These are phyloP conservation scores for Xiphophorus birchmanni DNA, from an alignment of 2,797 vertebrate species.

Conservation along the genomic window DNA sequence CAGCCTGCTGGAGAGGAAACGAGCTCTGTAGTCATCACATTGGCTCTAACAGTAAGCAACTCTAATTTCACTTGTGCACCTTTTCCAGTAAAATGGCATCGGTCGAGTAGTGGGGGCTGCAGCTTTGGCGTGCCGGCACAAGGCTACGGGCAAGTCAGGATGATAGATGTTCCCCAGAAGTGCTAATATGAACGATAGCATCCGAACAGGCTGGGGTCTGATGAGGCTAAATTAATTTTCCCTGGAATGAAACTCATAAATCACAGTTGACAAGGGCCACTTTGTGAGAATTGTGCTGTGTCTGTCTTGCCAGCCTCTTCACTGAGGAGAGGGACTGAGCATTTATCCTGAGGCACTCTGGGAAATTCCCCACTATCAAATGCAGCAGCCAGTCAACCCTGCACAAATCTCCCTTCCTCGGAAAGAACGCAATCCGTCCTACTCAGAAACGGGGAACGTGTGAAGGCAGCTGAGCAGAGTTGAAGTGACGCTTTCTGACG, in stretches of 20 bases:
- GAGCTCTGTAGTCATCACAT: conserved; percentile 48
- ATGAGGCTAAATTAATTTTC: conserved; percentile 80
- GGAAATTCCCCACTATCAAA: conserved; percentile 64
- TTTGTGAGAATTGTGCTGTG: conserved; percentile 71
- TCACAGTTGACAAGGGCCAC: conserved; percentile 75
- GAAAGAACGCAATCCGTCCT: conserved; percentile 46
- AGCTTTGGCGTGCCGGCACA: conserved; percentile 43
- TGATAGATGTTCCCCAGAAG: conserved; percentile 79
- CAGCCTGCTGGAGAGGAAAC: conserved; percentile 42
- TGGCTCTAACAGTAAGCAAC: conserved; percentile 56
- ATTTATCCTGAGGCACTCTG: conserved; percentile 67
- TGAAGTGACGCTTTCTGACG: background rate
- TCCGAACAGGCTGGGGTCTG: conserved; percentile 68
- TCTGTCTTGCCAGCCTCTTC: conserved; percentile 61
- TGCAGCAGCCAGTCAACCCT: conserved; percentile 42
- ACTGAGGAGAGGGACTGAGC: conserved; percentile 55
- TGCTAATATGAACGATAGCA: conserved; percentile 70
- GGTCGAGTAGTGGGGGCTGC: conserved; percentile 22
- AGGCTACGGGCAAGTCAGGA: conserved; percentile 58
- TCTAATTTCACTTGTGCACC: conserved; percentile 45
- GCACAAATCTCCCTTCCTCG: conserved; percentile 38
- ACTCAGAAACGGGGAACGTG: conserved; percentile 21
- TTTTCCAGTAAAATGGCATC: conserved; percentile 52
- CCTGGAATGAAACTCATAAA: conserved; percentile 78
- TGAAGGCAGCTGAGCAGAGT: conserved; percentile 11